Evolutionary conservation across 2,888 invertebrate species (phyloP), one percentile per base, ranked within the genome.

Genomic region (Mythimna albipuncta): DNA sequence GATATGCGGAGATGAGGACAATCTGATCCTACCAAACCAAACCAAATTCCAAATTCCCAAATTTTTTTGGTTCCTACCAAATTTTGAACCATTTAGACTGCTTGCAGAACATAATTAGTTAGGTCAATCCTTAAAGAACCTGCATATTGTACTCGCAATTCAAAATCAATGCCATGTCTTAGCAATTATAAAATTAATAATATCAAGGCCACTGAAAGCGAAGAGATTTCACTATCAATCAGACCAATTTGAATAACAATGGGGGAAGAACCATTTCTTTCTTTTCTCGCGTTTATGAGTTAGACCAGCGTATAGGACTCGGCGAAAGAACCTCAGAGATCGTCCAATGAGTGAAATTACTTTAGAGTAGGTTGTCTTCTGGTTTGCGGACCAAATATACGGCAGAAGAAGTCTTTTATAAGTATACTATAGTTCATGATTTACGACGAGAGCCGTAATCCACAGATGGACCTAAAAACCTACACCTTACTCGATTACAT

Each of bases 31-130:
- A 26, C 26, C 26, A 26, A 26, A 26, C 26, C 26, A 26, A 26
- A 26, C 26, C 26, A 26, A 26, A 26, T 26, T 26, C 26, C 26
- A 26, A 26, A 26, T 26, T 26, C 2, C 26, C 26, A 26, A 26
- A 26, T 26, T 26, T 26, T 26, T 26, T 26, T 26, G 26, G 26
- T 26, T 75, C 38, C 75, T 65, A 44, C 65, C 58, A 69, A 68
- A 72, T n/a, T 69, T 61, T 26, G 50, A 7, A 19, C n/a, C 50
- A n/a, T 11, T 50, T 52, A 52, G 72, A 62, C 32, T 72, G 52
- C 13, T 72, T 68, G 64, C 32, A 54, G 59, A 74, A 64, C 21
- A 69, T 58, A 57, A 69, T 64, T 47, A 47, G 21, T 57, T 32
- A 16, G 38, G 3, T 16, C 13, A 4, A 62, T 13, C 6, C 16